Evolutionary conservation across 2,113 vertebrate genomes (phyloP).

Genomic region (Nothoprocta pentlandii): DNA sequence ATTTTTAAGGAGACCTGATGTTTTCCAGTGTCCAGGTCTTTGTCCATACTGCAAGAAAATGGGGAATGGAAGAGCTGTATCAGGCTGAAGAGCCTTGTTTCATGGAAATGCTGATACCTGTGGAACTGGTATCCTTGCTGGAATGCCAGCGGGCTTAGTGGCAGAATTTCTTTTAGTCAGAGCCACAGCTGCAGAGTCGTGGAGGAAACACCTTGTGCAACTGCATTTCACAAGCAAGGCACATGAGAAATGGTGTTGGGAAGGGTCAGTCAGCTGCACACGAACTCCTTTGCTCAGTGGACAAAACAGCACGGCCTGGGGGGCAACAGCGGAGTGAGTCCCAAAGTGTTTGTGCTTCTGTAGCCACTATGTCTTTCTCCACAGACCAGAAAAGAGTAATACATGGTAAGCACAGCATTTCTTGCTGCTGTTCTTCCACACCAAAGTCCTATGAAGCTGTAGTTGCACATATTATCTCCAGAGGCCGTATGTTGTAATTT

Average conservation of each 20-base stretch:
- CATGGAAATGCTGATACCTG: neutral
- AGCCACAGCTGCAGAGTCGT: neutral
- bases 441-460: neutral
- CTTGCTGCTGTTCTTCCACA: neutral
- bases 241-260: neutral
- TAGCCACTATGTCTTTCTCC: neutral
- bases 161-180: neutral
- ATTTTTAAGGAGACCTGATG: neutral
- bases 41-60: neutral
- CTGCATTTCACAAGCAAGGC: neutral
- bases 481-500: neutral
- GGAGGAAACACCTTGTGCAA: neutral
- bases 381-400: neutral
- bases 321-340: neutral
- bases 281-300: neutral
- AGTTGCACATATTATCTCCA: neutral
- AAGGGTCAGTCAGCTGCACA: neutral
- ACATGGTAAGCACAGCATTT: neutral
- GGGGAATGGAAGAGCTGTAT: neutral
- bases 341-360: neutral
- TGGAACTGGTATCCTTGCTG: neutral
- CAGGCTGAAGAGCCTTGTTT: neutral
- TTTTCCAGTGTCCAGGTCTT: neutral
- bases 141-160: neutral
- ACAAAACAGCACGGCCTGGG: neutral